Base-by-base conservation (phyloP, 2,888 invertebrate genomes). In the Microdon myrmicae region DNA sequence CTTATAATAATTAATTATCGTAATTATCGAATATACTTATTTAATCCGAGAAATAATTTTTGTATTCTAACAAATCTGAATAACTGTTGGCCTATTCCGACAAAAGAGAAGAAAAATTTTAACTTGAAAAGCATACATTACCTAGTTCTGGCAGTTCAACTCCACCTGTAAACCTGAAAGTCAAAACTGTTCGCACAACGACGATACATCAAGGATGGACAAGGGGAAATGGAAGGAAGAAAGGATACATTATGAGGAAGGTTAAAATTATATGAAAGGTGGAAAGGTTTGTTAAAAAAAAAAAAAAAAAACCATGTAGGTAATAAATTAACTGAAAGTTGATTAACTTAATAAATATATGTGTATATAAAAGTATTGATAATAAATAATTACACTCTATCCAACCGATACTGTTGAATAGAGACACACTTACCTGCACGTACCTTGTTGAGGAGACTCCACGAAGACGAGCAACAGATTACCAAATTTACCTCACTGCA, bases 391-490 rank as follows among this genome's bases (percentile, higher is more conserved):
- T 53, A 17, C 54, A 74, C 78, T 81, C 77, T 74, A 70, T n/a
- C 74, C 80, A 79, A 82, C 83, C 83, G 83, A 83, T 83, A 83
- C 83, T 80, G 82, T 81, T 76, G 78, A 76, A 75, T 79, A 79
- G 81, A 79, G 77, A 72, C 72, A 81, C 83, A 83, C 83, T 83
- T 81, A 83, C 83, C 77, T 77, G 73, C 3, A 6, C 7, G 2
- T 20, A 37, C 32, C 23, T 25, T 16, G 43, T 10, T 13, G 23
- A 10, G 22, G 3, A 16, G 2, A 3, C 20, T 44, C 9, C 2
- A 13, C n/a, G 7, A 19, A 17, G 8, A 10, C 9, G 26, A 25
- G 22, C 13, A 35, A 35, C 37, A 44, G 48, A 48, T 23, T 20
- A 14, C 32, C 14, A 39, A 25, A 41, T 20, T 71, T 75, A 75